Percentiles rank a stretch among this genome's conserved stretches.
phyloP scores from a whole-genome alignment of 1,140 invertebrate genomes.

The Babylonia areolata region DNA sequence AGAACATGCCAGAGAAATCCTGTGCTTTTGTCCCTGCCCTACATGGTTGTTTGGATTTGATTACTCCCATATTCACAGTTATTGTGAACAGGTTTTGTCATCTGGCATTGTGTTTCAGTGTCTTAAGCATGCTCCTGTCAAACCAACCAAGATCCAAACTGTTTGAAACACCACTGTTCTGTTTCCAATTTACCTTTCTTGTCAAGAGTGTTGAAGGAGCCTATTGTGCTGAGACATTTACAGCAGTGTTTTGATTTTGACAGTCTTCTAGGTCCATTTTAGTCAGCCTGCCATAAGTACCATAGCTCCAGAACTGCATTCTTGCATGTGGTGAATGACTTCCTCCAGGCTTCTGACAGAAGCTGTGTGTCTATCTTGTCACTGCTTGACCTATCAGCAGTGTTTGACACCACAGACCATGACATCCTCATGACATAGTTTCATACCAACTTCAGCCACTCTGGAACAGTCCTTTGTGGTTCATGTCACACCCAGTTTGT shows the following conservation, averaged over 20 bases:
- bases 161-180: neutral
- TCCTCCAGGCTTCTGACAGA: neutral
- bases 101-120: constrained; percentile 9
- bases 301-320: constrained; percentile 17
- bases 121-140: neutral
- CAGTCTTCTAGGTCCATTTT: neutral
- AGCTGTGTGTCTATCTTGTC: neutral
- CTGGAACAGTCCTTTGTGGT: neutral
- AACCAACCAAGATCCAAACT: neutral
- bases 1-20: neutral
- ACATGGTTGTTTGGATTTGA: neutral
- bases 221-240: neutral
- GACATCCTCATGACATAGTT: neutral
- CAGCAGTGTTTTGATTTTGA: neutral
- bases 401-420: constrained; percentile 13
- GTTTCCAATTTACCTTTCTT: constrained; percentile 20
- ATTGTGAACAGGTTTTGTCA: neutral
- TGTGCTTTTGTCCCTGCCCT: neutral
- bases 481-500: neutral
- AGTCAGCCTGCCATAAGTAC: neutral
- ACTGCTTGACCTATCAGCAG: neutral
- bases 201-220: neutral
- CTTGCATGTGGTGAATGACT: neutral
- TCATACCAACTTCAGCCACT: neutral
- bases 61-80: neutral